A percentile compares a stretch with the other conserved stretches of the same genome.
phyloP scores from a whole-genome alignment of 2,797 vertebrate species.

The Aeoliscus strigatus region DNA sequence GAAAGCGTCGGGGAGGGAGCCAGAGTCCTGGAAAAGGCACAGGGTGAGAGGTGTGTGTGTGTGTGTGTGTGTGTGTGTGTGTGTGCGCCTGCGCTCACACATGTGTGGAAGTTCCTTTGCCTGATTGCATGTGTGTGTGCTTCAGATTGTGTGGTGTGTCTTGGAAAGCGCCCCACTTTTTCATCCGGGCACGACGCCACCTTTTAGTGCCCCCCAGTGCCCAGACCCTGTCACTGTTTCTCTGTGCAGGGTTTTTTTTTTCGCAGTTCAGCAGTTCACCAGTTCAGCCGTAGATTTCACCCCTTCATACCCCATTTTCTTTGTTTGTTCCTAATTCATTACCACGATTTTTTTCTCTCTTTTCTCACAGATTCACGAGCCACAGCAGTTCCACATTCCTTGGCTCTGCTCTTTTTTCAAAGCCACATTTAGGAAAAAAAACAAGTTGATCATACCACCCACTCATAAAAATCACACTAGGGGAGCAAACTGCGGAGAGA shows the following conservation, averaged over 20 bases:
- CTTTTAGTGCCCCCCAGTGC: constrained; percentile 74
- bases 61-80: constrained; percentile 27
- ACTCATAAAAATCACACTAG: constrained; percentile 69
- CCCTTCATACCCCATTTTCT: constrained; percentile 32
- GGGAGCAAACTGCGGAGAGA: constrained; percentile 51
- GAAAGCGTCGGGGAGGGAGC: constrained; percentile 70
- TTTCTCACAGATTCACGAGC: constrained; percentile 70
- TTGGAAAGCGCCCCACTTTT: constrained; percentile 56
- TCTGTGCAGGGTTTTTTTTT: constrained; percentile 35
- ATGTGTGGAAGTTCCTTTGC: constrained; percentile 33
- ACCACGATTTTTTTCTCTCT: constrained; percentile 61
- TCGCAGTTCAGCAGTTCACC: constrained; percentile 51
- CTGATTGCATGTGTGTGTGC: constrained; percentile 62
- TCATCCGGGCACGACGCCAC: constrained; percentile 60
- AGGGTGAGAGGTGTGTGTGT: constrained; percentile 53
- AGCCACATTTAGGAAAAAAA: constrained; percentile 77
- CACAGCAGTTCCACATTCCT: constrained; percentile 75
- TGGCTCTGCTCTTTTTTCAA: constrained; percentile 71
- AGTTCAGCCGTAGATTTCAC: constrained; percentile 48
- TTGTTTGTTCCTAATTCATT: constrained; percentile 72
- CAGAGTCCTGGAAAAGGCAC: constrained; percentile 60
- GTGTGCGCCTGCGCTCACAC: constrained; percentile 47
- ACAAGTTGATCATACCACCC: constrained; percentile 72
- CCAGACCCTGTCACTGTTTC: constrained; percentile 63
- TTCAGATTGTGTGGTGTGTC: constrained; percentile 38